Conservation (phyloP, 1,140 invertebrate species). For the Frieseomelitta varia region DNA sequence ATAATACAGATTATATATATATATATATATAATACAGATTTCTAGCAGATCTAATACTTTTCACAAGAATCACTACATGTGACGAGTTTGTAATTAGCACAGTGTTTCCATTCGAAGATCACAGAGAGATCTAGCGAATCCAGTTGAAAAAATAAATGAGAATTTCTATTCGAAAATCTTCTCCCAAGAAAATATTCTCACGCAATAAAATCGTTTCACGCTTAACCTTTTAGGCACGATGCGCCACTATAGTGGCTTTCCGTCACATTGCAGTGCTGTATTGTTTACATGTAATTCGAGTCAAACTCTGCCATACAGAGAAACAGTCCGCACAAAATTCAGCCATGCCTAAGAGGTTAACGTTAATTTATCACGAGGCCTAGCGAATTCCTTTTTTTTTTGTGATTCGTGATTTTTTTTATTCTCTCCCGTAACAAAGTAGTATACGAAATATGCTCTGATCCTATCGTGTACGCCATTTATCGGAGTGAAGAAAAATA, state of each 20-base stretch:
- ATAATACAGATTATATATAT: too few species aligned
- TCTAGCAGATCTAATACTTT: neutral
- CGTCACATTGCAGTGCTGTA: too few species aligned
- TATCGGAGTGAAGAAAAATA: conserved; percentile 36
- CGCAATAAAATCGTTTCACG: neutral
- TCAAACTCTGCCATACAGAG: too few species aligned
- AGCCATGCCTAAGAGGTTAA: too few species aligned
- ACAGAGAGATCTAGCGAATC: neutral
- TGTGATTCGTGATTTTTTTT: neutral
- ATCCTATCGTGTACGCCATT: neutral
- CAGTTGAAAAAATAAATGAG: neutral
- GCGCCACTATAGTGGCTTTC: too few species aligned
- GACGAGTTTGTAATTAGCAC: neutral
- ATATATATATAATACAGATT: too few species aligned
- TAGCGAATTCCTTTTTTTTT: neutral
- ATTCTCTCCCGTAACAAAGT: conserved; percentile 12
- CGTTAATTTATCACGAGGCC: neutral
- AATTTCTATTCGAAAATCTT: conserved; percentile 8
- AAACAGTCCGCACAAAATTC: too few species aligned
- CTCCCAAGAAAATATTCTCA: neutral
- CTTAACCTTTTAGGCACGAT: too few species aligned
- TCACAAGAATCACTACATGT: too few species aligned
- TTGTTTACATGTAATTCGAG: too few species aligned
- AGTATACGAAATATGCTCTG: conserved; percentile 29
- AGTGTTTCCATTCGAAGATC: too few species aligned